phyloP scores from a whole-genome alignment of 2,113 vertebrate species.

The Catharus minimus region DNA sequence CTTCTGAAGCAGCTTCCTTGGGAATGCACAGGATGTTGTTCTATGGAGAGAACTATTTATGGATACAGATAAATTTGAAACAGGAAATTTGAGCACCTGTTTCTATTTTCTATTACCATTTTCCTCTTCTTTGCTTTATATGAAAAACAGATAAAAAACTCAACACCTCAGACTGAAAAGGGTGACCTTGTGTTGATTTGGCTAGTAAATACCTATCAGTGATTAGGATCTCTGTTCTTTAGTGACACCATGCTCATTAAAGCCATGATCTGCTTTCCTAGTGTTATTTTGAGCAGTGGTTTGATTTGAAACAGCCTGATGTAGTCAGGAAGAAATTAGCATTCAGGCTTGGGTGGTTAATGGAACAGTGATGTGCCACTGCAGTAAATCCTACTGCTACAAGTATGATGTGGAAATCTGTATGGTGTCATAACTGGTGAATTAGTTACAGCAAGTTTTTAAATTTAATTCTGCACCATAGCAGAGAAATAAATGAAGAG shows the following conservation, averaged over 20 bases:
- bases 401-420: not conserved
- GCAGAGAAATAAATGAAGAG: not conserved
- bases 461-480: not conserved
- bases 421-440: not conserved
- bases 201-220: not conserved
- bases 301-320: not conserved
- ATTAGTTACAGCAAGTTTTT: not conserved
- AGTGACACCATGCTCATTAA: not conserved
- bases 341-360: not conserved
- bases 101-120: not conserved
- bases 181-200: not conserved
- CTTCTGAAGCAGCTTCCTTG: not conserved
- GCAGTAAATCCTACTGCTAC: not conserved
- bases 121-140: not conserved
- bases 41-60: not conserved
- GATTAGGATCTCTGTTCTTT: not conserved
- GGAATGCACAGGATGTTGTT: slow-evolving; percentile 38
- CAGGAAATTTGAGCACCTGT: not conserved
- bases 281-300: not conserved
- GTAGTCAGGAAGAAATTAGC: not conserved
- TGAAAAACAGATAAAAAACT: not conserved
- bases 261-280: not conserved
- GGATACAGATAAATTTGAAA: slow-evolving; percentile 8
- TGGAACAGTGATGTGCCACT: not conserved
- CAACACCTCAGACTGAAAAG: not conserved